phyloP scores from a whole-genome alignment of 2,888 invertebrate species.

The Heliothis peltigera region DNA sequence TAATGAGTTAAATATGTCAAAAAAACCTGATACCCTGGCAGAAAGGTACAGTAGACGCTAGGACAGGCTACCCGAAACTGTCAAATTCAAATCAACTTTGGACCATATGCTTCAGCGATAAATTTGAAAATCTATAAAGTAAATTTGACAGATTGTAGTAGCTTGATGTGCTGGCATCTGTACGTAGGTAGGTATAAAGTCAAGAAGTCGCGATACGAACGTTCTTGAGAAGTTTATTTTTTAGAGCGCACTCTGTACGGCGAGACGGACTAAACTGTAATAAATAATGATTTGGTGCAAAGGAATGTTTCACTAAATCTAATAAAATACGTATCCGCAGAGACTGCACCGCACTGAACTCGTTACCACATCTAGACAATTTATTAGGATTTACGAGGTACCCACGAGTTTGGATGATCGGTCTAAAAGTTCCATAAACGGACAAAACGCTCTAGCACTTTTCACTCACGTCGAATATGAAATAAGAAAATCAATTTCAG shows the following conservation, averaged over 20 bases:
- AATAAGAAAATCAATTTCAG: slow-evolving; percentile 50
- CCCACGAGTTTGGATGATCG: slow-evolving; percentile 66
- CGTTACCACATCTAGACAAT: slow-evolving; percentile 79
- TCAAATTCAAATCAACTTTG: too few species aligned
- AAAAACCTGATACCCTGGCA: too few species aligned
- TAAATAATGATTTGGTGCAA: slow-evolving; percentile 74
- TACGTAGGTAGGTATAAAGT: too few species aligned
- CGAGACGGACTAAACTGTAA: slow-evolving; percentile 59
- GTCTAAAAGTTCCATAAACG: slow-evolving; percentile 64
- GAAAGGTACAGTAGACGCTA: too few species aligned
- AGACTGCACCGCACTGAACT: slow-evolving; percentile 71
- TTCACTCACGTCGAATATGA: slow-evolving; percentile 53
- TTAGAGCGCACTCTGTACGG: slow-evolving; percentile 27
- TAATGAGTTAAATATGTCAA: too few species aligned
- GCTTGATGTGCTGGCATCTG: too few species aligned
- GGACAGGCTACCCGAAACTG: too few species aligned
- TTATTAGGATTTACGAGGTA: slow-evolving; percentile 76
- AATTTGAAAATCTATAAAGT: too few species aligned
- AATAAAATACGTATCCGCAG: slow-evolving; percentile 77
- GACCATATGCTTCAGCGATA: too few species aligned
- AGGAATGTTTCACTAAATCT: slow-evolving; percentile 73
- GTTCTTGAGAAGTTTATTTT: slow-evolving; percentile 33
- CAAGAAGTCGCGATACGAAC: slow-evolving; percentile 4
- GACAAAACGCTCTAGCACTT: slow-evolving; percentile 56
- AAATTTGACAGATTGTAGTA: too few species aligned